phyloP scores from a whole-genome alignment of 2,888 invertebrate genomes.

The Eupithecia inturbata region DNA sequence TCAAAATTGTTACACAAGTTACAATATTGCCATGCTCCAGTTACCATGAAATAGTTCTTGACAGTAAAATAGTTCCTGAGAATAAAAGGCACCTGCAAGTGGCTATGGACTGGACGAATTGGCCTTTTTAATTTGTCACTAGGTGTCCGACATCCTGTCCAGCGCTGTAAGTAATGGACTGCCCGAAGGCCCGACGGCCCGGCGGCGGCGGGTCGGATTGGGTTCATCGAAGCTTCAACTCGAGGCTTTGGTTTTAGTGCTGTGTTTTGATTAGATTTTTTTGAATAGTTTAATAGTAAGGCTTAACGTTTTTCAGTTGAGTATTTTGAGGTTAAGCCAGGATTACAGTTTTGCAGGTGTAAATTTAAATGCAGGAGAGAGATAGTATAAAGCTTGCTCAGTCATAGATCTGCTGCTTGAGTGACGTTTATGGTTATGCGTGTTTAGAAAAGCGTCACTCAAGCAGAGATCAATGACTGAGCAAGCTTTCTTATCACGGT shows the following conservation, averaged over 20 bases:
- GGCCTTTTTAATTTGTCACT: slow-evolving; percentile 45
- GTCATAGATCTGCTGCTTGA: too few relatives aligned
- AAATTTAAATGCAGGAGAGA: not conserved
- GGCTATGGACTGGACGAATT: slow-evolving; percentile 35
- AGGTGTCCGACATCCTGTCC: slow-evolving; percentile 32
- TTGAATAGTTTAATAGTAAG: not conserved
- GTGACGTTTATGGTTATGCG: too few relatives aligned
- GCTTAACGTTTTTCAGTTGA: not conserved
- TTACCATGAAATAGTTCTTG: not conserved
- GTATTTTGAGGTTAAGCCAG: not conserved
- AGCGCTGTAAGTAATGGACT: slow-evolving; percentile 31
- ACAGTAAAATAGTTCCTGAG: slow-evolving; percentile 29
- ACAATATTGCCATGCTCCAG: not conserved
- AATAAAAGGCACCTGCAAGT: slow-evolving; percentile 35
- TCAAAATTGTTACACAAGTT: not conserved
- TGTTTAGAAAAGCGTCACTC: too few relatives aligned
- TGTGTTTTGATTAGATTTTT: slow-evolving; percentile 22
- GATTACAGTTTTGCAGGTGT: not conserved
- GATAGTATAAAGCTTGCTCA: too few relatives aligned
- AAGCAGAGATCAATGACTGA: too few relatives aligned
- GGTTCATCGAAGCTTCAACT: slow-evolving; percentile 21
- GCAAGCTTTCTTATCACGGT: too few relatives aligned
- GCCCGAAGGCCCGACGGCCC: slow-evolving; percentile 25
- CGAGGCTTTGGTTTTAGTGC: slow-evolving; percentile 12
- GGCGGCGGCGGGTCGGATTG: slow-evolving; percentile 26